Percentiles rank a stretch among this genome's conserved stretches.
phyloP scores from a whole-genome alignment of 2,797 vertebrate genomes.

The Streptopelia turtur region DNA sequence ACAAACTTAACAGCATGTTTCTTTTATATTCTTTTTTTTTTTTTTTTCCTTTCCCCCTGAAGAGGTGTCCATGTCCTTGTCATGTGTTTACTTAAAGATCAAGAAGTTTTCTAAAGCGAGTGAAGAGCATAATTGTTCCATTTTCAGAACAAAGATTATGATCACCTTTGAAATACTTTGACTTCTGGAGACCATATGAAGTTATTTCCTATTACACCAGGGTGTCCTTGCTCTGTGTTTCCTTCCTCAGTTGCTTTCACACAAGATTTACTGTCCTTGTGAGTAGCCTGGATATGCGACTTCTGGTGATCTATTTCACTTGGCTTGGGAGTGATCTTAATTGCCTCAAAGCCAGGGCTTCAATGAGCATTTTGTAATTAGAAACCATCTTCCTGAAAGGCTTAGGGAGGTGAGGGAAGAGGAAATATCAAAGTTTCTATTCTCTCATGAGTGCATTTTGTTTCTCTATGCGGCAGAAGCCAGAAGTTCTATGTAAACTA shows the following conservation, averaged over 20 bases:
- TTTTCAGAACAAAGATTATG: neutral
- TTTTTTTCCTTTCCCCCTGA: neutral
- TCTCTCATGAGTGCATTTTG: neutral
- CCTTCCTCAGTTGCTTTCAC: neutral
- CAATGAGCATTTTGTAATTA: neutral
- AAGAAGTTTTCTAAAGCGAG: neutral
- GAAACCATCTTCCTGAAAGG: neutral
- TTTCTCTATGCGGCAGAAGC: neutral
- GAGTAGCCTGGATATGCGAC: neutral
- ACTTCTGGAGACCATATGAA: neutral
- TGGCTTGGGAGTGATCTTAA: neutral
- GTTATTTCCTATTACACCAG: neutral
- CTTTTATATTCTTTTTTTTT: neutral
- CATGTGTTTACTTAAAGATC: neutral
- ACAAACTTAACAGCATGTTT: neutral
- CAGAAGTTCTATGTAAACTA: neutral
- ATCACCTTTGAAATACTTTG: neutral
- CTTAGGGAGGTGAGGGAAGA: neutral
- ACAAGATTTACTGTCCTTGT: neutral
- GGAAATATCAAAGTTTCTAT: neutral
- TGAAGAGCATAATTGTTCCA: neutral
- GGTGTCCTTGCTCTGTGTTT: neutral
- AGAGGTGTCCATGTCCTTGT: neutral
- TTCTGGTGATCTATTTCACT: neutral
- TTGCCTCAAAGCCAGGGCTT: neutral